phyloP scores from a whole-genome alignment of 1,140 invertebrate species.

The Sitobion miscanthi region DNA sequence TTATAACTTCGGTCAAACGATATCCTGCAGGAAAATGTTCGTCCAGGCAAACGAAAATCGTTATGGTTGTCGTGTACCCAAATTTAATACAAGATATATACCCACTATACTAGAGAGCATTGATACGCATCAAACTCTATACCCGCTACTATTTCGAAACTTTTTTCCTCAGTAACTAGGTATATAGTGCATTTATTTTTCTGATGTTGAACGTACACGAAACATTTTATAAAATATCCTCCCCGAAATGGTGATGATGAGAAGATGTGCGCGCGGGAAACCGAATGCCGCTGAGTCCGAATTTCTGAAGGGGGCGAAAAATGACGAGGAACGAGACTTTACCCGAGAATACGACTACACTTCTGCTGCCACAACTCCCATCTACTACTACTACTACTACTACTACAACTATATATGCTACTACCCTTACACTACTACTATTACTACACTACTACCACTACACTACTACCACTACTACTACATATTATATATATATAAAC shows the following conservation, averaged over 20 bases:
- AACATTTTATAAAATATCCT: not conserved
- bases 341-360: not conserved
- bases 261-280: not conserved
- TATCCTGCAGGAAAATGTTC: not conserved
- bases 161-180: not conserved
- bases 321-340: constrained; percentile 4
- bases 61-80: not conserved
- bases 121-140: not conserved
- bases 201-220: not conserved
- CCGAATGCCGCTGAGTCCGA: constrained; percentile 1
- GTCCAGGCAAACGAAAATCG: not conserved
- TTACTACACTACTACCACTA: too few relatives aligned
- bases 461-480: not conserved
- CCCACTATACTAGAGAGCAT: not conserved
- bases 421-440: not conserved
- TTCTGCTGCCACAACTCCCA: not conserved
- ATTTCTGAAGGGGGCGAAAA: constrained; percentile 1
- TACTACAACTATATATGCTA: not conserved
- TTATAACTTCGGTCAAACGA: not conserved
- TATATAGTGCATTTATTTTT: not conserved
- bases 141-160: not conserved
- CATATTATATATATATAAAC: not conserved
- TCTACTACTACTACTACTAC: not conserved
- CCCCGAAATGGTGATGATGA: not conserved
- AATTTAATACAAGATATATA: not conserved